Conservation (phyloP, 2,888 invertebrate species). For the Spialia ferax region DNA sequence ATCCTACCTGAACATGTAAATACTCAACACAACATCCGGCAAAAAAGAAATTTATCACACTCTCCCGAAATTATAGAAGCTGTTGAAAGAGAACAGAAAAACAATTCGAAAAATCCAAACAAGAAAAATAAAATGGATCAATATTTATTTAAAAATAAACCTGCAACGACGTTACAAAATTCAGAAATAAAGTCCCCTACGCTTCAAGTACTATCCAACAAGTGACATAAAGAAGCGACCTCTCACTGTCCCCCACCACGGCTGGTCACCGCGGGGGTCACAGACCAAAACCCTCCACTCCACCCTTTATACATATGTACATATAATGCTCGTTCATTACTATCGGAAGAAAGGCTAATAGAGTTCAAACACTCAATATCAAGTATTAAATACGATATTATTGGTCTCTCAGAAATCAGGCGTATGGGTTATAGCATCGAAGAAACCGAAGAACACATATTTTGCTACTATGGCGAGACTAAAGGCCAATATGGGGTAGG, state of each 20-base stretch:
- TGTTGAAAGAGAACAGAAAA: not conserved
- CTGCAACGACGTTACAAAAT: not conserved
- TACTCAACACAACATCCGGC: not conserved
- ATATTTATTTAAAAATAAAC: not conserved
- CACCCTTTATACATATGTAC: constrained; percentile 36
- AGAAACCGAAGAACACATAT: constrained; percentile 46
- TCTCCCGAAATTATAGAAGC: not conserved
- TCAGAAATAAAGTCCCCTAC: too few relatives aligned
- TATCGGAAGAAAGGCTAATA: constrained; percentile 31
- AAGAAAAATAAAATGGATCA: not conserved
- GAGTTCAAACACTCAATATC: constrained; percentile 32
- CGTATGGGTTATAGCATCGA: constrained; percentile 42
- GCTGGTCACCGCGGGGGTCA: constrained; percentile 61
- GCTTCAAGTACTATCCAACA: not conserved
- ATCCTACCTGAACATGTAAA: not conserved
- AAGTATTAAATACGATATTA: constrained; percentile 35
- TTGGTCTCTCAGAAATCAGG: constrained; percentile 25
- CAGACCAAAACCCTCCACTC: constrained; percentile 46
- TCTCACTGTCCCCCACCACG: not conserved
- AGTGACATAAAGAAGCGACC: not conserved
- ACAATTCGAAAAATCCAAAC: not conserved
- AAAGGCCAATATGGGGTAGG: constrained; percentile 47
- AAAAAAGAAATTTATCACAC: not conserved
- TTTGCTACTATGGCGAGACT: constrained; percentile 45
- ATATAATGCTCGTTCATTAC: constrained; percentile 38